Percentiles rank a stretch among this genome's conserved stretches.
Conservation (phyloP, 2,113 vertebrate species). For the Edolisoma coerulescens region DNA sequence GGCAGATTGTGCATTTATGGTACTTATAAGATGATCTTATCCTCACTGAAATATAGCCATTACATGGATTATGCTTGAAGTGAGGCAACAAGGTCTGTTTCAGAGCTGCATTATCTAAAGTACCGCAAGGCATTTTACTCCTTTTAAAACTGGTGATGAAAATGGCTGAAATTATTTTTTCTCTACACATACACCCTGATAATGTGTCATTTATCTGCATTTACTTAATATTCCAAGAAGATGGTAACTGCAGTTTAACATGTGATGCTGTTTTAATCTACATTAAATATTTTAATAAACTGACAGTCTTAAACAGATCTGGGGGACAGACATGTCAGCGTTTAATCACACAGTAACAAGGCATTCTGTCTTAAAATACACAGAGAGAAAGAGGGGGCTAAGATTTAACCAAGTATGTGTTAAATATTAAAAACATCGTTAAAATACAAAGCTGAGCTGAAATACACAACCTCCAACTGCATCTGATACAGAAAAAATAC, state of each 20-base stretch:
- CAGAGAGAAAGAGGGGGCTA: not conserved
- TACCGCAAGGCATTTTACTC: not conserved
- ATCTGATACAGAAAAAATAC: not conserved
- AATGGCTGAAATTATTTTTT: conserved; percentile 11
- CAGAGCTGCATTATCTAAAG: conserved; percentile 26
- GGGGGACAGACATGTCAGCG: not conserved
- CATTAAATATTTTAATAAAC: not conserved
- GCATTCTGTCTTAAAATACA: not conserved
- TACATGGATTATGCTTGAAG: conserved; percentile 38
- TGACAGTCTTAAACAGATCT: not conserved
- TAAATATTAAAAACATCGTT: not conserved
- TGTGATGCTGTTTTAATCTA: not conserved
- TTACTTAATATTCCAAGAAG: not conserved
- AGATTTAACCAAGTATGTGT: not conserved
- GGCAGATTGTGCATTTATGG: conserved; percentile 36
- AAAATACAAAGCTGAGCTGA: not conserved
- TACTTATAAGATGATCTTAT: conserved; percentile 28
- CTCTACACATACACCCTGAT: not conserved
- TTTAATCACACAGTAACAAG: not conserved
- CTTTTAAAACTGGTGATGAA: not conserved
- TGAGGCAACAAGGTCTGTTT: not conserved
- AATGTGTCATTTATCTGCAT: not conserved
- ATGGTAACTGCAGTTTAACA: not conserved
- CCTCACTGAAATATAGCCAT: conserved; percentile 7
- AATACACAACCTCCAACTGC: not conserved